Evolutionary conservation across 2,113 vertebrate genomes (phyloP).

Genomic region (Engraulis encrasicolus): DNA sequence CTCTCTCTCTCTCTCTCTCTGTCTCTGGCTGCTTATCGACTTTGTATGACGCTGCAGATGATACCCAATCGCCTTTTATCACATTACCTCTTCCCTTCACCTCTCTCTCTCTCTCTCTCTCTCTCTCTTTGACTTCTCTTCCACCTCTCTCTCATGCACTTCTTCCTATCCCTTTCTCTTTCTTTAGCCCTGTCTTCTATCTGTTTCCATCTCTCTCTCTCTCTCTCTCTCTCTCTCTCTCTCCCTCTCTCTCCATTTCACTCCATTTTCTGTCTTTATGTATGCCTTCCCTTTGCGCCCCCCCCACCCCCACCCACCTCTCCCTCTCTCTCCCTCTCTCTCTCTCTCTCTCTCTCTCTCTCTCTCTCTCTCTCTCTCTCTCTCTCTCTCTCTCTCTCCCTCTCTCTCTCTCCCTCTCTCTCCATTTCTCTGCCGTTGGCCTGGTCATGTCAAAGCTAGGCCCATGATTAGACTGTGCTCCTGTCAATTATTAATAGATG

Average conservation of each 20-base stretch:
- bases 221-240: too few species aligned
- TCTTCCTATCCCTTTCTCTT: too few species aligned
- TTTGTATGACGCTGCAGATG: constrained; percentile 7
- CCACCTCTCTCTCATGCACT: too few species aligned
- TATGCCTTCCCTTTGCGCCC: too few species aligned
- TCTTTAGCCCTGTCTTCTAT: too few species aligned
- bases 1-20: too few species aligned
- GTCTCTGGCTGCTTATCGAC: background rate
- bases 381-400: background rate
- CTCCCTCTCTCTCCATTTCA: too few species aligned
- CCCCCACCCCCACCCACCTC: too few species aligned
- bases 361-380: background rate
- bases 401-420: background rate
- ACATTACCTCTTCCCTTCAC: background rate
- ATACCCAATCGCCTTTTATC: background rate
- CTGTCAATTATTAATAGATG: constrained; percentile 12
- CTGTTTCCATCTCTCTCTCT: too few species aligned
- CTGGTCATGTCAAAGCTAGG: background rate
- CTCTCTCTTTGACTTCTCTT: too few species aligned
- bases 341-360: background rate
- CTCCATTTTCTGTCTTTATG: too few species aligned
- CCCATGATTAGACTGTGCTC: background rate
- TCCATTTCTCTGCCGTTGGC: too few species aligned
- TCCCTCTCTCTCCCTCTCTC: background rate
- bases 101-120: background rate